phyloP scores from a whole-genome alignment of 2,888 invertebrate species.

The Tribolium freemani region DNA sequence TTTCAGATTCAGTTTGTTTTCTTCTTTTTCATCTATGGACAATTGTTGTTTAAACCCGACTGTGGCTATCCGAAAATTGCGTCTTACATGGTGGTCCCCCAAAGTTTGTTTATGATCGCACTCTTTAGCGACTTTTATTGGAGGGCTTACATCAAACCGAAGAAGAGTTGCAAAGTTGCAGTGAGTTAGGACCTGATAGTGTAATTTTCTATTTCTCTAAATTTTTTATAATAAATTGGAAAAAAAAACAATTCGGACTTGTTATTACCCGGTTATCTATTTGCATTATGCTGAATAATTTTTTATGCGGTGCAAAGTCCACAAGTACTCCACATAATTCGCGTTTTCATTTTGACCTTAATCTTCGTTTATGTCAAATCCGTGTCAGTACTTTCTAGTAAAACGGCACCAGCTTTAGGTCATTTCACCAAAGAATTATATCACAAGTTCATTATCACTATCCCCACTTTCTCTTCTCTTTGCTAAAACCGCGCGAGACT shows the following conservation, averaged over 20 bases:
- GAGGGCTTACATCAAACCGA: slow-evolving; percentile 71
- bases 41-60: slow-evolving; percentile 68
- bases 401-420: slow-evolving; percentile 29
- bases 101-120: slow-evolving; percentile 77
- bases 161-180: slow-evolving; percentile 24
- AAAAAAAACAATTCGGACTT: not conserved
- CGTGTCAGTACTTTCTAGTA: slow-evolving; percentile 38
- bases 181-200: not conserved
- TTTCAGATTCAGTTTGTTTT: slow-evolving; percentile 75
- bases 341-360: slow-evolving; percentile 22
- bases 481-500: not conserved
- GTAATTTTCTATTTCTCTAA: not conserved
- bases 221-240: not conserved
- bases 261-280: not conserved
- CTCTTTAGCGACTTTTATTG: slow-evolving; percentile 79
- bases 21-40: slow-evolving; percentile 71
- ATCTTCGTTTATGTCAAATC: slow-evolving; percentile 14
- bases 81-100: slow-evolving; percentile 73
- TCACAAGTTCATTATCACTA: slow-evolving; percentile 36
- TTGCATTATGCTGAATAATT: not conserved
- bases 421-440: slow-evolving; percentile 33
- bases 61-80: slow-evolving; percentile 75
- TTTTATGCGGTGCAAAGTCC: not conserved
- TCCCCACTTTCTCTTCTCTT: slow-evolving; percentile 21
- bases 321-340: slow-evolving; percentile 1